Evolutionary conservation across 23 tunicate species (phyloP).

Genomic region (Trididemnum nubilum): DNA sequence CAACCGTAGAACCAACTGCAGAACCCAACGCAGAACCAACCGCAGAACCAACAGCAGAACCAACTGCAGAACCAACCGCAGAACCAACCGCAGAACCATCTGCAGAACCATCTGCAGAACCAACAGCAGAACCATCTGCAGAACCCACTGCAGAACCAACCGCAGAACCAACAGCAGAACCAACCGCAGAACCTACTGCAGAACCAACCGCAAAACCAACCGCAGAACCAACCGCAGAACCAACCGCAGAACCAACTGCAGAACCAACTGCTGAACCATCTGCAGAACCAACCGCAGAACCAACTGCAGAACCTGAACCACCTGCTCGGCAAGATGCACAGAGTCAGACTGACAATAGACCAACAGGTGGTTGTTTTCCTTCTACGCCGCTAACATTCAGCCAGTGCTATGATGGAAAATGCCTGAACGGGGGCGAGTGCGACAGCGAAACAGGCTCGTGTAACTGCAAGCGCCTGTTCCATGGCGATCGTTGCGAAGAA

Average conservation of each 20-base stretch:
- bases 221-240: slow-evolving; percentile 3
- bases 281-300: slow-evolving; percentile 2
- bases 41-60: slow-evolving; percentile 17
- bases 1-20: slow-evolving; percentile 23
- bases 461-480: slow-evolving; percentile 48
- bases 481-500: slow-evolving; percentile 69
- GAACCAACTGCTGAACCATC: slow-evolving; percentile 30
- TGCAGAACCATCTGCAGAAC: slow-evolving; percentile 13
- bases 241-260: slow-evolving; percentile 30
- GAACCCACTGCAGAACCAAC: slow-evolving; percentile 17
- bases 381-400: neutral
- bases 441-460: slow-evolving; percentile 49
- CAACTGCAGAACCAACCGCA: slow-evolving; percentile 26
- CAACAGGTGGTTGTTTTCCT: slow-evolving; percentile 30
- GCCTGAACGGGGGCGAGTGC: slow-evolving; percentile 82
- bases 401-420: slow-evolving; percentile 58
- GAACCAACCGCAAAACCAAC: slow-evolving; percentile 28
- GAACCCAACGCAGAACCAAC: slow-evolving; percentile 42
- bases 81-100: slow-evolving; percentile 15
- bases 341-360: neutral
- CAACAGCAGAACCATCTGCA: slow-evolving; percentile 28
- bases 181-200: slow-evolving; percentile 3
- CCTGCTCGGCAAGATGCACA: slow-evolving; percentile 24
- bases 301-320: slow-evolving; percentile 43
- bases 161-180: slow-evolving; percentile 2